Percentiles rank a stretch among this genome's conserved stretches.
Evolutionary conservation across 2,113 vertebrate species (phyloP).

Genomic region (Macaca fascicularis): T2T-MFA8v1.1 NC_088389.1:87743001-87743500

Average conservation of each 20-base stretch:
- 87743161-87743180: not conserved
- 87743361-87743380: not conserved
- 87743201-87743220: not conserved
- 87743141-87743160: not conserved
- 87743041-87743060: not conserved
- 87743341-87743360: not conserved
- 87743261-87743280: not conserved
- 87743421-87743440: not conserved
- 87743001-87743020: accelerated
- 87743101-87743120: not conserved
- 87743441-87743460: not conserved
- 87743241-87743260: not conserved
- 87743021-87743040: not conserved
- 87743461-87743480: not conserved
- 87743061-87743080: not conserved
- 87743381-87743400: not conserved
- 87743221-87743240: not conserved
- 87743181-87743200: not conserved
- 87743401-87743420: not conserved
- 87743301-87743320: not conserved
- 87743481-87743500: not conserved
- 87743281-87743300: not conserved
- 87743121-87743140: not conserved
- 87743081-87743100: not conserved
- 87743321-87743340: not conserved